phyloP scores from a whole-genome alignment of 2,113 vertebrate genomes.

The Myrmophylax atrothorax region DNA sequence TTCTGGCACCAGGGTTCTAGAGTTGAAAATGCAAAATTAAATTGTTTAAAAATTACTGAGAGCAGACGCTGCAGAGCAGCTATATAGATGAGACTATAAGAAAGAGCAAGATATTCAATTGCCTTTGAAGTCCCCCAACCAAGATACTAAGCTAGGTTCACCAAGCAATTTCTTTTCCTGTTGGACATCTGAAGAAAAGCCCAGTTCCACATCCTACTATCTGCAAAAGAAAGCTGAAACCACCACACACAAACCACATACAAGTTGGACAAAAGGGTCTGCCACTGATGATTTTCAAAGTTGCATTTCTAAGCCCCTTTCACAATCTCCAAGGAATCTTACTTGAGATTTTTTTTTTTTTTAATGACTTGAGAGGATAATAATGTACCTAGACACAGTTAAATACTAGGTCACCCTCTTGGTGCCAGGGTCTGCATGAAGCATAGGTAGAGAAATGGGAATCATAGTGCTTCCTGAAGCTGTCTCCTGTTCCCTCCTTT shows the following conservation, averaged over 20 bases:
- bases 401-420: neutral
- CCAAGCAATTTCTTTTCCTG: neutral
- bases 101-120: neutral
- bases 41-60: neutral
- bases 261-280: neutral
- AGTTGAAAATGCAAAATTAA: neutral
- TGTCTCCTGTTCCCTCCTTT: neutral
- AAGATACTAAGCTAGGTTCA: neutral
- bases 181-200: neutral
- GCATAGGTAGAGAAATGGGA: neutral
- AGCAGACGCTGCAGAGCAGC: neutral
- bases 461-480: neutral
- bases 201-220: neutral
- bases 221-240: neutral
- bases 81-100: rapidly evolving
- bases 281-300: neutral
- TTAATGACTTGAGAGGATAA: neutral
- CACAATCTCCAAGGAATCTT: neutral
- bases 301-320: neutral
- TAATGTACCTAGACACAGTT: neutral
- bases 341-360: neutral
- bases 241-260: neutral
- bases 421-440: neutral
- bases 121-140: neutral
- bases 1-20: neutral